Evolutionary conservation across 2,888 invertebrate species (phyloP).

Genomic region (Calephelis perditalis): DNA sequence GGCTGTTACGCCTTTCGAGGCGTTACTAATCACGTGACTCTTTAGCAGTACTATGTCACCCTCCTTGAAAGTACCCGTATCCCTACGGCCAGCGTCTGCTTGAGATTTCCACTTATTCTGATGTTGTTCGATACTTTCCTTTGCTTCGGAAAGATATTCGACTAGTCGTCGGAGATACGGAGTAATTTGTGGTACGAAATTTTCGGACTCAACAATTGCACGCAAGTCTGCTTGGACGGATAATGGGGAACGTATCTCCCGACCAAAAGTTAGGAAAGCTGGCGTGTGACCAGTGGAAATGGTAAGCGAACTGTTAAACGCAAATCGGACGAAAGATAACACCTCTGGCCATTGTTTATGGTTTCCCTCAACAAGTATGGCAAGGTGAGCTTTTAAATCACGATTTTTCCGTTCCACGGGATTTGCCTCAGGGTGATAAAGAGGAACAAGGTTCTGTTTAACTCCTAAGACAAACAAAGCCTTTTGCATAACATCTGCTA

Average conservation of each 20-base stretch:
- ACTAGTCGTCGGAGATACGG: conserved; percentile 23
- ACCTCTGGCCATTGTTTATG: conserved; percentile 33
- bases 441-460: conserved; percentile 31
- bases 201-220: conserved; percentile 24
- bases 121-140: neutral
- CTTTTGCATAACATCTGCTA: conserved; percentile 32
- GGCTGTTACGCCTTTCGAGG: conserved; percentile 18
- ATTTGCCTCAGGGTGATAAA: conserved; percentile 43
- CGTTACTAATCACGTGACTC: conserved; percentile 16
- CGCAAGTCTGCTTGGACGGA: conserved; percentile 21
- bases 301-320: conserved; percentile 19
- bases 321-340: conserved; percentile 26
- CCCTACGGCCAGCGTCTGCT: neutral
- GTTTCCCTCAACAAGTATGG: conserved; percentile 30
- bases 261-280: conserved; percentile 35
- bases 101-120: conserved; percentile 16
- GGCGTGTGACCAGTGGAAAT: conserved; percentile 30
- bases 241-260: conserved; percentile 34
- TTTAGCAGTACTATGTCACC: conserved; percentile 20
- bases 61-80: neutral
- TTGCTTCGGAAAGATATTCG: conserved; percentile 12
- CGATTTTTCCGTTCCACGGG: conserved; percentile 41
- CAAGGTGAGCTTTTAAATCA: conserved; percentile 34
- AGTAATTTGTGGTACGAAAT: conserved; percentile 29
- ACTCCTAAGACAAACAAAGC: conserved; percentile 26